Evolutionary conservation across 2,797 vertebrate species (phyloP), one percentile per base, ranked within the genome.

Genomic region (Catharus ustulatus): DNA sequence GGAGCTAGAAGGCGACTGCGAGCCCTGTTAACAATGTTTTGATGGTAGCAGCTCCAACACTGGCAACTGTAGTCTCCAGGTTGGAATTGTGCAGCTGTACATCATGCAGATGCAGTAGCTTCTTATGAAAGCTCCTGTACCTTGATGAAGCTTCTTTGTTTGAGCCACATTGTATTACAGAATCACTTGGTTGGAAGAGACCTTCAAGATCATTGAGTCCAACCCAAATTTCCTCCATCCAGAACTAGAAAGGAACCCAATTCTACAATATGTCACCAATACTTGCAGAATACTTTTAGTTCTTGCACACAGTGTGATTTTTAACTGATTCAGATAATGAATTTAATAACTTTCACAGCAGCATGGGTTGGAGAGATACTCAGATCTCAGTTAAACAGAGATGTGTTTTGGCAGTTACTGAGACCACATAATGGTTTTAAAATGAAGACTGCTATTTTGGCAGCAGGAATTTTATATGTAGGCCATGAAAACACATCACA

Each of bases 21-120:
- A 77, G 21, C 19, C 43, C 22, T 34, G 2, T 46, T 34, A 62
- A 54, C 17, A 66, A n/a, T 0, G 0, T 89, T 89, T 84, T 71
- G 14, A 11, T 1, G 6, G 16, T 26, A 73, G 45, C 11, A 54
- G 18, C 43, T 52, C 30, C 30, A 54, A 42, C 3, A 9, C 0
- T 54, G 27, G 8, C 9, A 45, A 45, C 11, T 45, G 43, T 45
- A 45, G 19, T 21, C 43, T 45, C 43, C 19, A 45, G 20, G 46
- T 71, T 59, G 15, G 64, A 59, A 86, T 18, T 17, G 3, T 57
- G 38, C 10, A 69, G 34, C 18, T 66, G 17, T 26, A 43, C 9
- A 42, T 20, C 26, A 38, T 6, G 9, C 13, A 76, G 36, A 23
- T 32, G 32, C 32, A 55, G 12, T 11, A n/a, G 8, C 40, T 57